Percentiles rank a stretch among this genome's conserved stretches.
Conservation (phyloP, 1,140 invertebrate genomes). For the Cephus cinctus region DNA sequence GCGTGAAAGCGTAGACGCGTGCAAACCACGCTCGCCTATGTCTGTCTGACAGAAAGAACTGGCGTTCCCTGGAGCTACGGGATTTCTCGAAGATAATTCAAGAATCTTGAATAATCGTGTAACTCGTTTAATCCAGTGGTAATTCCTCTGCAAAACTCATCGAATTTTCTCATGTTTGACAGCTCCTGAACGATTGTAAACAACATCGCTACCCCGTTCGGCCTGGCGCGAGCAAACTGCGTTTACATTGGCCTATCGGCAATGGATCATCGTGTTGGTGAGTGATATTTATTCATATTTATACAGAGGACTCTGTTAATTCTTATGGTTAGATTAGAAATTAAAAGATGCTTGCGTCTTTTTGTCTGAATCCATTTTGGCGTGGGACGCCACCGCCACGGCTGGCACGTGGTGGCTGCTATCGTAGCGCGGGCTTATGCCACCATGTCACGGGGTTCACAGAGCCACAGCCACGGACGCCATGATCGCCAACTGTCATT, state of each 20-base stretch:
- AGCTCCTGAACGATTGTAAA: constrained; percentile 20
- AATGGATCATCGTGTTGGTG: constrained; percentile 27
- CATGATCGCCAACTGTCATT: constrained; percentile 18
- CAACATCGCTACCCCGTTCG: constrained; percentile 10
- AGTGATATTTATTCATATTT: constrained; percentile 11
- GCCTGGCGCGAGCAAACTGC: constrained; percentile 15
- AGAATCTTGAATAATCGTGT: no score
- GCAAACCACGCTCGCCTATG: constrained; percentile 6
- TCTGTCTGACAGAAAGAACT: constrained; percentile 1
- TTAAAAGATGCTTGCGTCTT: no score
- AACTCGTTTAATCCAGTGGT: no score
- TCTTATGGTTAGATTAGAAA: not conserved
- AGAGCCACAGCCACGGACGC: constrained; percentile 19
- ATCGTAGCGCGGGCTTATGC: constrained; percentile 28
- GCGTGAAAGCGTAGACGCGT: constrained; percentile 8
- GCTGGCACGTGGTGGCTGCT: constrained; percentile 32
- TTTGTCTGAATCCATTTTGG: constrained; percentile 5
- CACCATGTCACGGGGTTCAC: constrained; percentile 28
- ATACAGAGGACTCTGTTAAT: not conserved
- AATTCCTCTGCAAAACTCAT: not conserved
- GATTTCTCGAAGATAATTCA: no score
- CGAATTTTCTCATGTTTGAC: constrained; percentile 18
- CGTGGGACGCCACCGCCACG: constrained; percentile 22
- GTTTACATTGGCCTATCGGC: constrained; percentile 10
- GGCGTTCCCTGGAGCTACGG: no score